These are phyloP conservation scores for Papilio xuthus DNA, from an alignment of 1,140 invertebrate species.

Conservation along the genomic window DNA sequence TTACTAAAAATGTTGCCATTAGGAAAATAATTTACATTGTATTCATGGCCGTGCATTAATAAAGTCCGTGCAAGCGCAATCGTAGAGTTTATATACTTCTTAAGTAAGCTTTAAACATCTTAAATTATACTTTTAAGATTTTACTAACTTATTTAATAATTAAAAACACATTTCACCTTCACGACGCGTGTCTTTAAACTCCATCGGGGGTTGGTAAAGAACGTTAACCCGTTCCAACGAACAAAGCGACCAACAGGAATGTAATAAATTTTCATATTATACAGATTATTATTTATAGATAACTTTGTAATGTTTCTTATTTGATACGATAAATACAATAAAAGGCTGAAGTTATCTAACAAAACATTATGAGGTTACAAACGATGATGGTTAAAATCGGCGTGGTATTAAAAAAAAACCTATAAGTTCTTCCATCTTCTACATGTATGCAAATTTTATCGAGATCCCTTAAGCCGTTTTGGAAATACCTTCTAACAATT, in stretches of 20 bases:
- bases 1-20: background rate
- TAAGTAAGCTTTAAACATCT: background rate
- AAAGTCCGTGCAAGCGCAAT: slow-evolving; percentile 14
- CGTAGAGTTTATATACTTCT: background rate
- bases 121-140: slow-evolving; percentile 5
- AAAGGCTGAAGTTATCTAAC: too few relatives aligned
- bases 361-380: too few relatives aligned
- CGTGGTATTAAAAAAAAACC: too few relatives aligned
- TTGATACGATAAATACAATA: background rate
- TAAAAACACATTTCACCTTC: background rate
- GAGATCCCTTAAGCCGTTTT: too few relatives aligned
- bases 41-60: slow-evolving; percentile 32
- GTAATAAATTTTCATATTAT: too few relatives aligned
- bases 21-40: background rate
- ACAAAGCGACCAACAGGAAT: background rate
- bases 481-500: too few relatives aligned
- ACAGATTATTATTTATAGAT: background rate
- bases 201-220: background rate
- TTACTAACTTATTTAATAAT: background rate
- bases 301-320: background rate
- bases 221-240: background rate
- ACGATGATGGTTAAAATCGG: too few relatives aligned
- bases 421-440: too few relatives aligned
- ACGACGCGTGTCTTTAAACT: background rate
- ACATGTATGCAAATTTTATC: too few relatives aligned